A percentile compares a stretch with the other conserved stretches of the same genome.
Conservation (phyloP, 2,888 invertebrate genomes). For the Cerceris rybyensis region DNA sequence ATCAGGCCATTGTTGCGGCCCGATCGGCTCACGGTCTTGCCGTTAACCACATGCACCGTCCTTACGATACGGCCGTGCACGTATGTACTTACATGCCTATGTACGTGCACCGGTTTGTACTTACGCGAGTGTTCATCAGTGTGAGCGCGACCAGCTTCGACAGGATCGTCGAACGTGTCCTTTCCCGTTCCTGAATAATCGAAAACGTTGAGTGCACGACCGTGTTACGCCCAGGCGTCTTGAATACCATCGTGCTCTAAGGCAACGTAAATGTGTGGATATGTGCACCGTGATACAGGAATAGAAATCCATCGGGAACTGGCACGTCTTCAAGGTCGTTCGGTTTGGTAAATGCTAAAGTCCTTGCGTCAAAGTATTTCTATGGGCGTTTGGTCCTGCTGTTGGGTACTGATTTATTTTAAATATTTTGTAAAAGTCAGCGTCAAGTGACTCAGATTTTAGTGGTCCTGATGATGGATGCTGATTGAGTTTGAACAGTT, state of each 20-base stretch:
- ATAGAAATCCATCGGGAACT: slow-evolving; percentile 9
- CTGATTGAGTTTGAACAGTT: too few relatives aligned
- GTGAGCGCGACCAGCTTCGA: slow-evolving; percentile 23
- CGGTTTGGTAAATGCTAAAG: neutral
- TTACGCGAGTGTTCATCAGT: neutral
- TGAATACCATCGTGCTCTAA: slow-evolving; percentile 23
- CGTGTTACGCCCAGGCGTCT: slow-evolving; percentile 55
- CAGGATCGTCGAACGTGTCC: slow-evolving; percentile 53
- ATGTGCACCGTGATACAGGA: slow-evolving; percentile 6
- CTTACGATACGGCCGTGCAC: neutral
- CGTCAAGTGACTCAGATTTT: too few relatives aligned
- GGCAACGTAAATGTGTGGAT: slow-evolving; percentile 32
- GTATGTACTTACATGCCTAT: neutral
- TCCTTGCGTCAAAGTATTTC: neutral
- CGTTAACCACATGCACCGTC: slow-evolving; percentile 14
- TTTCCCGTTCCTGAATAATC: slow-evolving; percentile 65
- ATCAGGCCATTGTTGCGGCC: slow-evolving; percentile 64
- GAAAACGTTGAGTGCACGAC: slow-evolving; percentile 66
- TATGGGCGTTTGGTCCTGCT: neutral
- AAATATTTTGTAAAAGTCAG: too few relatives aligned
- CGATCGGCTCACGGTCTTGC: slow-evolving; percentile 23
- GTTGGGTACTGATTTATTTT: neutral
- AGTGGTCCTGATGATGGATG: too few relatives aligned
- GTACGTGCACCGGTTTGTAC: neutral
- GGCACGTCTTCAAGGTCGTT: slow-evolving; percentile 24